Evolutionary conservation across 1,140 invertebrate species (phyloP).

Genomic region (Chionoecetes opilio): DNA sequence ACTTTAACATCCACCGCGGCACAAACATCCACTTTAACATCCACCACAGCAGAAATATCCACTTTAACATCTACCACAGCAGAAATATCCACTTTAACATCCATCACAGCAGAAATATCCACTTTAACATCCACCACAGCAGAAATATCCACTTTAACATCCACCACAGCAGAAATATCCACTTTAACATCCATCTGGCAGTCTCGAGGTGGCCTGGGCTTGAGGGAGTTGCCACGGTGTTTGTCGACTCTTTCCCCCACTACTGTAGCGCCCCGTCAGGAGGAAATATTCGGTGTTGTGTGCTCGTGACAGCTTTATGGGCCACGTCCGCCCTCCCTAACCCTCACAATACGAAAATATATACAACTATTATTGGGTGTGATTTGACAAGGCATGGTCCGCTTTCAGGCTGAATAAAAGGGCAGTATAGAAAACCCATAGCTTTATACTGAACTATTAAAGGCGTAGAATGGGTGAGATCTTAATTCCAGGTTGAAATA

Average conservation of each 20-base stretch:
- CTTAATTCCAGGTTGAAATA: background rate
- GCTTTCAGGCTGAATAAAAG: background rate
- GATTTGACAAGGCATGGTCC: background rate
- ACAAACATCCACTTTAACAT: no score
- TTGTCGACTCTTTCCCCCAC: background rate
- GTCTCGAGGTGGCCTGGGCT: background rate
- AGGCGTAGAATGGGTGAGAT: background rate
- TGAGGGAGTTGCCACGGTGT: background rate
- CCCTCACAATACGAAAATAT: background rate
- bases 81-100: no score
- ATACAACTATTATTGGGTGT: constrained; percentile 21
- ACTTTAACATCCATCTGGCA: no score
- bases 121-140: no score
- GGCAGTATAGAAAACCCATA: constrained; percentile 2
- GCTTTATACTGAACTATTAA: background rate
- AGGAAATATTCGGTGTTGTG: background rate
- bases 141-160: no score
- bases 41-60: no score
- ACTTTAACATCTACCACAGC: no score
- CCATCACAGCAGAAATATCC: no score
- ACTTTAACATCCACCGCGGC: no score
- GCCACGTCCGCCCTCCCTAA: background rate
- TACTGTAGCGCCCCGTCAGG: background rate
- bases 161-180: no score
- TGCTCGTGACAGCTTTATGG: constrained; percentile 4